Base-by-base conservation (phyloP, 2,113 vertebrate genomes). In the Numenius arquata region DNA sequence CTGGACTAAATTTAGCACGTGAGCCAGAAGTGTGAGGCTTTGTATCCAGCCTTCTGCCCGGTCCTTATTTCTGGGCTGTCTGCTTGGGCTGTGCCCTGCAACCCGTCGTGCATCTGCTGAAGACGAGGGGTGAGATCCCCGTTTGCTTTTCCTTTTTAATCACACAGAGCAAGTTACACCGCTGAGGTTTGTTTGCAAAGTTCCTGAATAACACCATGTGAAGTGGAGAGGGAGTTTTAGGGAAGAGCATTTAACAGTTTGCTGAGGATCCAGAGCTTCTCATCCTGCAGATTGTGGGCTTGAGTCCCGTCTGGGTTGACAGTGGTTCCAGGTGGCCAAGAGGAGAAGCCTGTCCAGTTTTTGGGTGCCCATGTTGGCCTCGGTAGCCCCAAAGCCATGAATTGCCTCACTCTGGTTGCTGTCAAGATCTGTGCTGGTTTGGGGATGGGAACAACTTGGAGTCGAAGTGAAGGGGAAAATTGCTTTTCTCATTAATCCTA, bases 221-320 rank as follows among this genome's bases (percentile, higher is more conserved):
- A 34, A 61, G 6, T 0, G 5, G 34, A 36, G 58, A 17, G 2
- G 32, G 66, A 48, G 53, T 59, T 48, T 20, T 23, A 58, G 63
- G 52, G 56, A 79, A 18, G 18, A 30, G 43, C 34, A 20, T 38
- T 38, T 11, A 16, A 41, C 10, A 9, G 40, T 67, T 73, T 67
- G 40, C 53, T 55, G 66, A 41, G 62, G n/a, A 26, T 9, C 1
- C 6, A 61, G 79, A 53, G 9, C 9, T 83, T 71, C 23, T 47
- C 58, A 9, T n/a, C 19, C 9, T 1, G 0, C 10, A 14, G 36
- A 18, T 72, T 16, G 13, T 0, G 7, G 32, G 1, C 22, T 52
- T 15, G n/a, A 43, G 41, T 66, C 55, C 73, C 1, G 0, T 6
- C 21, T 21, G 34, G 29, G 15, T 53, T 84, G 62, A 17, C 15